A percentile compares a stretch with the other conserved stretches of the same genome.
Conservation (phyloP, 2,797 vertebrate species). For the Chelonia mydas region DNA sequence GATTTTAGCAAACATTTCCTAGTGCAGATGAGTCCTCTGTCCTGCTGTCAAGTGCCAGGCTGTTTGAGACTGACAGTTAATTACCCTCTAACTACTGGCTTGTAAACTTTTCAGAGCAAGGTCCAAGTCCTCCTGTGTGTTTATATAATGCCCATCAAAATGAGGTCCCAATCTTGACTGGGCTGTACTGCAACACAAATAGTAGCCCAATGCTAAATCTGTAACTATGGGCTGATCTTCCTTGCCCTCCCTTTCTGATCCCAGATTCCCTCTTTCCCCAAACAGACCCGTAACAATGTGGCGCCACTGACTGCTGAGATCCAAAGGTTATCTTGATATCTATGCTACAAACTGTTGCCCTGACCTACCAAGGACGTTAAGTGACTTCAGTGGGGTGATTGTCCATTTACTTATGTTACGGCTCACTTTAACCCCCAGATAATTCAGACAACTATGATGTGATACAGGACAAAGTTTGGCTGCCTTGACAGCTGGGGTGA, state of each 20-base stretch:
- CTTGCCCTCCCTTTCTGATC: neutral
- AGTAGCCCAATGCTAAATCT: neutral
- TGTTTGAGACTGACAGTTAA: no score
- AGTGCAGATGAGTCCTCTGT: no score
- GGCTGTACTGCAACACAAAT: no score
- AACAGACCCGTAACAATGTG: rapidly evolving
- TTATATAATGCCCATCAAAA: no score
- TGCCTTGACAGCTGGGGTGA: neutral
- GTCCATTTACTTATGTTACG: neutral
- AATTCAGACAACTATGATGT: neutral
- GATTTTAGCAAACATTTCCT: neutral
- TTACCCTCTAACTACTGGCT: no score
- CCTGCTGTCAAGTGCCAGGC: no score
- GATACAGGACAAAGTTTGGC: conserved; percentile 50
- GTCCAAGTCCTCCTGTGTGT: no score
- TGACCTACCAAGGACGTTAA: neutral
- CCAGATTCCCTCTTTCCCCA: neutral
- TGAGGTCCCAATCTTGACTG: no score
- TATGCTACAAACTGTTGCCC: neutral
- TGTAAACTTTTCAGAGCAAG: no score
- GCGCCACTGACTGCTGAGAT: neutral
- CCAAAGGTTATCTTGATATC: neutral
- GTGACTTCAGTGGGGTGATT: neutral
- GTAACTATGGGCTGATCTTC: rapidly evolving
- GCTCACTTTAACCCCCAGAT: neutral